Conservation (phyloP, 2,888 invertebrate genomes). For the Yponomeuta cagnagella region DNA sequence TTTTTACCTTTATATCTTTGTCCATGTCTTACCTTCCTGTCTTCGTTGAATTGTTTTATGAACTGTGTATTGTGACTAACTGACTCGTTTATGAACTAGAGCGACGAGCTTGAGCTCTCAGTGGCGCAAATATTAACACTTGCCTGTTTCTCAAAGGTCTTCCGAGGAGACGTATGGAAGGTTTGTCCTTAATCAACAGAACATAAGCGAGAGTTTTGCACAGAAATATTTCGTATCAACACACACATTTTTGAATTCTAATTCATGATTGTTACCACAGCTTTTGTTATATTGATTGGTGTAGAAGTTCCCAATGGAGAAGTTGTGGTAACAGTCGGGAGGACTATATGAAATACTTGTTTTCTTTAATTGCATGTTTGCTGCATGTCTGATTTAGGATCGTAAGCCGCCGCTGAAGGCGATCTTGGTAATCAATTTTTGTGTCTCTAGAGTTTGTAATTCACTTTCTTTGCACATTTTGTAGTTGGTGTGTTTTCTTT, state of each 20-base stretch:
- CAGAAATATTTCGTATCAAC: constrained; percentile 29
- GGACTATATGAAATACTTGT: constrained; percentile 45
- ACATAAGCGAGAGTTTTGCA: constrained; percentile 49
- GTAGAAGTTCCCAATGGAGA: constrained; percentile 21
- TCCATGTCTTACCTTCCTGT: constrained; percentile 13
- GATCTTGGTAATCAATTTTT: constrained; percentile 66
- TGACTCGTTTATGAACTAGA: constrained; percentile 39
- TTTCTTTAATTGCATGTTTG: constrained; percentile 70
- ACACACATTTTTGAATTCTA: constrained; percentile 34
- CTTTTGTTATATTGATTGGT: constrained; percentile 23
- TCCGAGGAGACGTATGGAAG: constrained; percentile 80
- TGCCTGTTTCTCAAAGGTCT: constrained; percentile 77
- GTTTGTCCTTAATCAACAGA: constrained; percentile 71
- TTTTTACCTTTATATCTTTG: constrained; percentile 1
- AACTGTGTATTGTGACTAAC: constrained; percentile 30
- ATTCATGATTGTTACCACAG: constrained; percentile 53
- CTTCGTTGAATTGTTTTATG: constrained; percentile 4
- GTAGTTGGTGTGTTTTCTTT: constrained; percentile 71
- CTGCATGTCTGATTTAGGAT: constrained; percentile 72
- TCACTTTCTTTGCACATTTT: constrained; percentile 73
- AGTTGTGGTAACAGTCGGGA: constrained; percentile 55
- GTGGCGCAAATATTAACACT: constrained; percentile 65
- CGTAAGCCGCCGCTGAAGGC: constrained; percentile 69
- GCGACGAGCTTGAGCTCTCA: constrained; percentile 36
- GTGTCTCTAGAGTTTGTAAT: constrained; percentile 44